Conservation (phyloP, 2,888 invertebrate species). For the Amiota minor region DNA sequence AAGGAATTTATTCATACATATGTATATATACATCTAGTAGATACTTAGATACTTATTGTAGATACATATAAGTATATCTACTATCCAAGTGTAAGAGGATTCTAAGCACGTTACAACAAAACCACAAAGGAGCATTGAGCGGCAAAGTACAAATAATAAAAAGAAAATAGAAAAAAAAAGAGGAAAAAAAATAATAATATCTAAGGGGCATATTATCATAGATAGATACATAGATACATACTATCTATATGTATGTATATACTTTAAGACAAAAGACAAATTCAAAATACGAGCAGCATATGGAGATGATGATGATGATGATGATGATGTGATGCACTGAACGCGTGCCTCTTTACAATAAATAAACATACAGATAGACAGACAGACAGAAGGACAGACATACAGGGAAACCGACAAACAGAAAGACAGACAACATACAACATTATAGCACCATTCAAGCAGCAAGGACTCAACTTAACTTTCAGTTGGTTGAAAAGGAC, state of each 20-base stretch:
- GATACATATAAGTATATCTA: slow-evolving; percentile 26
- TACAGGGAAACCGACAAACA: not conserved
- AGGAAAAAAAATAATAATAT: not conserved
- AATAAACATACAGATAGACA: not conserved
- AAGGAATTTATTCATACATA: too few relatives aligned
- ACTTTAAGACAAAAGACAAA: not conserved
- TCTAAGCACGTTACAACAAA: not conserved
- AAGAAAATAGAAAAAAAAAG: not conserved
- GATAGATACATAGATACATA: not conserved
- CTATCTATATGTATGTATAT: not conserved
- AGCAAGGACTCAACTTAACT: not conserved
- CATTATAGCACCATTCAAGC: not conserved
- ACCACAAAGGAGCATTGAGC: slow-evolving; percentile 46
- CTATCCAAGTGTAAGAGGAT: not conserved
- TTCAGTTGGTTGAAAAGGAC: not conserved
- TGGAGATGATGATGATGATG: too few relatives aligned
- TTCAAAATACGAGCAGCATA: too few relatives aligned
- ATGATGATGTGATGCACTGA: too few relatives aligned
- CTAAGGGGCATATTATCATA: not conserved
- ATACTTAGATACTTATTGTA: too few relatives aligned
- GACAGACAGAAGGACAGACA: too few relatives aligned
- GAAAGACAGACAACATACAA: not conserved
- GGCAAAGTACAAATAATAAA: slow-evolving; percentile 48
- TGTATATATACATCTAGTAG: too few relatives aligned
- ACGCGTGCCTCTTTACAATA: too few relatives aligned